These are phyloP conservation scores for Pterophyllum scalare DNA, from an alignment of 2,113 vertebrate species.

Conservation along the genomic window DNA sequence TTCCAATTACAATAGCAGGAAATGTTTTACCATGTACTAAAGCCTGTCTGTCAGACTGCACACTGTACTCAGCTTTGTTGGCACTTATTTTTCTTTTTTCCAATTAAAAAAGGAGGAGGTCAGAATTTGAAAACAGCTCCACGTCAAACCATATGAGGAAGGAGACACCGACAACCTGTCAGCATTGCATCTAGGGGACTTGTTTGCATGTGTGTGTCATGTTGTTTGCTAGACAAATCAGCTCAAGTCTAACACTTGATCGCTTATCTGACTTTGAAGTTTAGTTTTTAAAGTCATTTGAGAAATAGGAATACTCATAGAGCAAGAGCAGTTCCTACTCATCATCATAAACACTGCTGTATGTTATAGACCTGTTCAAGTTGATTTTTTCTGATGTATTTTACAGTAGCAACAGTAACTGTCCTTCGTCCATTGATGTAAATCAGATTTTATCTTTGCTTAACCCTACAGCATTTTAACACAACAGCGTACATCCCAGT, in stretches of 20 bases:
- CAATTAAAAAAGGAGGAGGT: not conserved
- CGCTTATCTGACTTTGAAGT: not conserved
- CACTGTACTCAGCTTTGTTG: constrained; percentile 13
- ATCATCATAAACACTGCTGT: not conserved
- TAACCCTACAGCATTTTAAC: not conserved
- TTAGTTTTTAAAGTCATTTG: not conserved
- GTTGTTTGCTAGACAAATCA: not conserved
- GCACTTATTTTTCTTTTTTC: not conserved
- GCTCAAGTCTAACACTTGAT: not conserved
- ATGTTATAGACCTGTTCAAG: not conserved
- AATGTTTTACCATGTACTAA: constrained; percentile 15
- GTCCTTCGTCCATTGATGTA: not conserved
- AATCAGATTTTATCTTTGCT: not conserved
- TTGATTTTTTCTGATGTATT: not conserved
- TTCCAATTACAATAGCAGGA: constrained; percentile 36
- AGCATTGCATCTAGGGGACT: not conserved
- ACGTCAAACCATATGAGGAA: constrained; percentile 12
- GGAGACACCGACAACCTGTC: constrained; percentile 3
- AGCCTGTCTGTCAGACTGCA: constrained; percentile 19
- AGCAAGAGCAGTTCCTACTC: not conserved
- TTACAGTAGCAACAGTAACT: fast-evolving
- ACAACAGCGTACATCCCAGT: not conserved
- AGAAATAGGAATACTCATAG: not conserved
- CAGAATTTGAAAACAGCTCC: constrained; percentile 2
- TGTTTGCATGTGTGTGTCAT: not conserved